Percentiles rank a stretch among this genome's conserved stretches.
Conservation (phyloP, 2,113 vertebrate genomes). For the Cinclus cinclus region DNA sequence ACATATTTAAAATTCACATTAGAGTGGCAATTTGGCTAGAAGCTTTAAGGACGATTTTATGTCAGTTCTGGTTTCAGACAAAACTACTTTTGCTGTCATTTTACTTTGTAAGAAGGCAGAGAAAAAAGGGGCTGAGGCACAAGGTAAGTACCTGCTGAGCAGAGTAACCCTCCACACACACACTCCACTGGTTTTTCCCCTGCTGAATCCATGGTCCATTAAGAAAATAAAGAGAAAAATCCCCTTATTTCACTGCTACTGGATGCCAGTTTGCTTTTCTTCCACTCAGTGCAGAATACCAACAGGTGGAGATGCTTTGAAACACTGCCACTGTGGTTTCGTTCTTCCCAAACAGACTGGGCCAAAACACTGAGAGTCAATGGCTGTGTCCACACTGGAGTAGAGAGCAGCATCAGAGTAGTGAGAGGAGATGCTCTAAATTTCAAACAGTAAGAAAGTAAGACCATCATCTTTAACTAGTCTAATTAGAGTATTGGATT, state of each 20-base stretch:
- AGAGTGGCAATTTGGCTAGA: neutral
- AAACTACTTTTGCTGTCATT: neutral
- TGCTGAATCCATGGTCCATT: neutral
- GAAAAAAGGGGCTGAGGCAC: neutral
- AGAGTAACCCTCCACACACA: neutral
- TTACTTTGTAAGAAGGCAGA: neutral
- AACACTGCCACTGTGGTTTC: neutral
- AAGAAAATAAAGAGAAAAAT: neutral
- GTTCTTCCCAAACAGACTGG: neutral
- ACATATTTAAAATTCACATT: neutral
- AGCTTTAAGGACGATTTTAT: neutral
- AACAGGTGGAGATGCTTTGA: neutral
- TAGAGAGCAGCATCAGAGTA: neutral
- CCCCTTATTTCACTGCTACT: neutral
- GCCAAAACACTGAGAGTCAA: neutral
- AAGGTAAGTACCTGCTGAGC: neutral
- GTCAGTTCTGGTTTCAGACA: neutral
- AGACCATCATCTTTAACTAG: neutral
- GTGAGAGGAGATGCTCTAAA: neutral
- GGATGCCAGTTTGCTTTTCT: neutral
- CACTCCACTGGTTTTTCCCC: accelerated
- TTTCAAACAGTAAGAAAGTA: neutral
- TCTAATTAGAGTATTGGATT: neutral
- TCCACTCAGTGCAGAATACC: neutral
- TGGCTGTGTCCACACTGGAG: accelerated